These are phyloP conservation scores for Cynopterus brachyotis DNA, from an alignment of 2,113 vertebrate genomes.

Conservation along the genomic window DNA sequence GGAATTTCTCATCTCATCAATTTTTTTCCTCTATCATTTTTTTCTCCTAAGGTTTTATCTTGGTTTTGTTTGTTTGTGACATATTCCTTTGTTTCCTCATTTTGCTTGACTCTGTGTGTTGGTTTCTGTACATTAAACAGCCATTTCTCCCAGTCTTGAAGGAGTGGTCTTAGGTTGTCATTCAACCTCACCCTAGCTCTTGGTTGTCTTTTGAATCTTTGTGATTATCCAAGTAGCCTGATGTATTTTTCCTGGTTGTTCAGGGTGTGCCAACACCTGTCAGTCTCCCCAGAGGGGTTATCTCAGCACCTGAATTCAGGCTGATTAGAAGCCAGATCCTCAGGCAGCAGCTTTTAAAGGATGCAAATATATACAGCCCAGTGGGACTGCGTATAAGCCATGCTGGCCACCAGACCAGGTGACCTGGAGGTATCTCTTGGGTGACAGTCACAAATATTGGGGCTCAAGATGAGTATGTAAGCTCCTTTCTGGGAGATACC, in stretches of 20 bases:
- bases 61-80: not conserved
- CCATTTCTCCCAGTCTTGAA: not conserved
- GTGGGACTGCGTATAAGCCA: too few relatives aligned
- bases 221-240: not conserved
- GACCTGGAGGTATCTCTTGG: not conserved
- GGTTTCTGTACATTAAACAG: not conserved
- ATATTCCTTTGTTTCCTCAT: not conserved
- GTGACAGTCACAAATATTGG: not conserved
- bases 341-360: not conserved
- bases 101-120: not conserved
- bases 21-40: not conserved
- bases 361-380: not conserved
- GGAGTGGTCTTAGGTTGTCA: not conserved
- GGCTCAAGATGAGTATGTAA: not conserved
- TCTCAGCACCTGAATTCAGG: not conserved
- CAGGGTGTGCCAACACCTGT: not conserved
- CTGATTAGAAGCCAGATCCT: not conserved
- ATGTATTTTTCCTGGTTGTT: not conserved
- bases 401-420: not conserved
- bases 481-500: not conserved
- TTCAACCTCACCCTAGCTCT: not conserved
- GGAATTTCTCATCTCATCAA: not conserved
- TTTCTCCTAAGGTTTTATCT: not conserved
- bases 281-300: not conserved
- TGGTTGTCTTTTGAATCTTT: not conserved